Evolutionary conservation across 2,113 vertebrate genomes (phyloP).

Genomic region (Thamnophis sirtalis): DNA sequence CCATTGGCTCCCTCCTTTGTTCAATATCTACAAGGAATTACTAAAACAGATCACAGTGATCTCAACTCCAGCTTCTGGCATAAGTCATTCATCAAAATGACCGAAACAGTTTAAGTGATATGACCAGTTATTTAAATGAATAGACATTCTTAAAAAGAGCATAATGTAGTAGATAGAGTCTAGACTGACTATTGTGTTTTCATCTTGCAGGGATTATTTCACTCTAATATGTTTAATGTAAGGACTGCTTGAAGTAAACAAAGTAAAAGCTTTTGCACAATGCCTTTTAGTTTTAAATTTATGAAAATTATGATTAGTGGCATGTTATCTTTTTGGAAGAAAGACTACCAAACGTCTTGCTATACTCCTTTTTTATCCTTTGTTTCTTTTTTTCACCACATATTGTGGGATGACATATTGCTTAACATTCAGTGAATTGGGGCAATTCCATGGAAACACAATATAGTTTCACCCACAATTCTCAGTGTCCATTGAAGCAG

Average conservation of each 20-base stretch:
- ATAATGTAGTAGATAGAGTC: neutral
- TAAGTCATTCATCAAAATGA: neutral
- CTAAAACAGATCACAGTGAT: neutral
- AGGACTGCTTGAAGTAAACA: neutral
- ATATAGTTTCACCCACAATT: conserved; percentile 55
- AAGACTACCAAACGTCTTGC: conserved; percentile 11
- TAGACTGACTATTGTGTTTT: neutral
- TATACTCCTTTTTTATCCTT: conserved; percentile 18
- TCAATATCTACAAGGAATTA: neutral
- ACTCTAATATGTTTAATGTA: neutral
- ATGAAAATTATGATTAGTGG: neutral
- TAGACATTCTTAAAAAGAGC: neutral
- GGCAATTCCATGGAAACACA: conserved; percentile 43
- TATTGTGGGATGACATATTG: neutral
- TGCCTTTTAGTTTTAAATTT: neutral
- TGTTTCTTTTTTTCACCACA: neutral
- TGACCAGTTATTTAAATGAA: neutral
- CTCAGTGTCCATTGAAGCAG: conserved; percentile 51
- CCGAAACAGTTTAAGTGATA: neutral
- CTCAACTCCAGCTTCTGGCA: neutral
- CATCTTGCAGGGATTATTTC: neutral
- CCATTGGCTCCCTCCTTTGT: neutral
- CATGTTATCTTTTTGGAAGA: neutral
- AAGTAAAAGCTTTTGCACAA: neutral
- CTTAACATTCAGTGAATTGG: conserved; percentile 2